These are phyloP conservation scores for Drosophila elegans DNA, from an alignment of 1,140 invertebrate genomes.

Conservation along the genomic window DNA sequence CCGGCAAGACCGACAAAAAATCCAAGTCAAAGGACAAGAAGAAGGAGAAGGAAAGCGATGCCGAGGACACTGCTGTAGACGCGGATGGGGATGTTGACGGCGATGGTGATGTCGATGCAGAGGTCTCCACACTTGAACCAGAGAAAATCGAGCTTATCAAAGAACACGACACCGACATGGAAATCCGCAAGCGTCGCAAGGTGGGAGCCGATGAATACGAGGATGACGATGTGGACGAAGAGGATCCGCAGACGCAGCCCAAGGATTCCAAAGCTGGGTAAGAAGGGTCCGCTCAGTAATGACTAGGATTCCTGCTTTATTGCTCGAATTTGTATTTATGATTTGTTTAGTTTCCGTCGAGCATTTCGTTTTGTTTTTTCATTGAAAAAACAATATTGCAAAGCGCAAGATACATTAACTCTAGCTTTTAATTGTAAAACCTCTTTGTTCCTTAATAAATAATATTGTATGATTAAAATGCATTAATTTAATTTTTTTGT, in stretches of 20 bases:
- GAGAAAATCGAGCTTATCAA: slow-evolving; percentile 83
- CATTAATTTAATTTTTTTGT: slow-evolving; percentile 65
- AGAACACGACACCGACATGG: slow-evolving; percentile 79
- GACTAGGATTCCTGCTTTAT: slow-evolving; percentile 49
- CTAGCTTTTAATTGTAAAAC: slow-evolving; percentile 61
- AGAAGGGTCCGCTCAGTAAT: slow-evolving; percentile 51
- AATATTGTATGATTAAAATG: slow-evolving; percentile 61
- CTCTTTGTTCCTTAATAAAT: slow-evolving; percentile 78
- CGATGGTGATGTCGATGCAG: slow-evolving; percentile 62
- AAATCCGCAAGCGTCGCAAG: slow-evolving; percentile 70
- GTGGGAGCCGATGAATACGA: slow-evolving; percentile 72
- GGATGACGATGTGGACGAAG: slow-evolving; percentile 64
- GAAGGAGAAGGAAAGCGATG: slow-evolving; percentile 91
- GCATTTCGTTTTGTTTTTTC: slow-evolving; percentile 41
- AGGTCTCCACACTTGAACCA: slow-evolving; percentile 62
- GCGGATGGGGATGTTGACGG: slow-evolving; percentile 63
- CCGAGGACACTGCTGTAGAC: slow-evolving; percentile 78
- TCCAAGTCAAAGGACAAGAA: slow-evolving; percentile 86
- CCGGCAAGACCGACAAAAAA: slow-evolving; percentile 86
- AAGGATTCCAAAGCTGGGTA: slow-evolving; percentile 78
- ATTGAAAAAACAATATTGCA: slow-evolving; percentile 11
- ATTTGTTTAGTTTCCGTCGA: slow-evolving; percentile 16
- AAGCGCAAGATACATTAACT: slow-evolving; percentile 60
- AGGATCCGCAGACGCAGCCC: slow-evolving; percentile 37
- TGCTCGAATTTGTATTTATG: slow-evolving; percentile 66